Conservation (phyloP, 1,140 invertebrate species). For the Psilanteris sp. region DNA sequence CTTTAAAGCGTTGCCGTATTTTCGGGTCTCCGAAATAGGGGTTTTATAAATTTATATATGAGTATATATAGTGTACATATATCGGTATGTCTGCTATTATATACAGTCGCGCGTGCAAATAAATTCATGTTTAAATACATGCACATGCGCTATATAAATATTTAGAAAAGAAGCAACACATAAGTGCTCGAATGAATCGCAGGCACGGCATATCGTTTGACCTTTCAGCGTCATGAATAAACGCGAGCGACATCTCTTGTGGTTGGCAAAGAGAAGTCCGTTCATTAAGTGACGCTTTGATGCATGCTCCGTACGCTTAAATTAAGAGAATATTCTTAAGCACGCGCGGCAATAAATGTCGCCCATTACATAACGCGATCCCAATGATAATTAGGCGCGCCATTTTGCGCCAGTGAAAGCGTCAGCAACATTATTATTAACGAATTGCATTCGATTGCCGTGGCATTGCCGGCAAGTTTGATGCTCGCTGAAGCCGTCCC, state of each 20-base stretch:
- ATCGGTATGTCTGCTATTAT: no score
- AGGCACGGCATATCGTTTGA: slow-evolving; percentile 36
- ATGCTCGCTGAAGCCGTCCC: no score
- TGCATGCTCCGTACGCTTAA: slow-evolving; percentile 38
- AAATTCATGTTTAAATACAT: no score
- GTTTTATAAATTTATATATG: no score
- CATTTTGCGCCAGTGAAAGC: slow-evolving; percentile 36
- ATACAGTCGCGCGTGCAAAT: no score
- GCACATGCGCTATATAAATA: background rate
- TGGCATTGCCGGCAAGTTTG: slow-evolving; percentile 11
- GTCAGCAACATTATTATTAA: background rate
- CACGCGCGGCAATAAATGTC: slow-evolving; percentile 40
- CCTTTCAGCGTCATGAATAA: slow-evolving; percentile 47
- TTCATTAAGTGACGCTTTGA: slow-evolving; percentile 48
- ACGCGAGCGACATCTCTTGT: slow-evolving; percentile 44
- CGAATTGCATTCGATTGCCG: slow-evolving; percentile 8
- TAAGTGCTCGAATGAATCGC: slow-evolving; percentile 22
- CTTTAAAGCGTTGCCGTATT: no score
- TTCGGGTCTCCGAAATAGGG: no score
- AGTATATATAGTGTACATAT: no score
- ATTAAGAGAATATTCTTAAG: slow-evolving; percentile 42
- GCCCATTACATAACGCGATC: slow-evolving; percentile 30
- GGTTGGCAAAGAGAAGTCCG: slow-evolving; percentile 14
- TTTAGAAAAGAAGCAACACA: background rate
- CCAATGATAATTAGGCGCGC: slow-evolving; percentile 34